Base-by-base conservation (phyloP, 2,888 invertebrate species). In the Allygus modestus region DNA sequence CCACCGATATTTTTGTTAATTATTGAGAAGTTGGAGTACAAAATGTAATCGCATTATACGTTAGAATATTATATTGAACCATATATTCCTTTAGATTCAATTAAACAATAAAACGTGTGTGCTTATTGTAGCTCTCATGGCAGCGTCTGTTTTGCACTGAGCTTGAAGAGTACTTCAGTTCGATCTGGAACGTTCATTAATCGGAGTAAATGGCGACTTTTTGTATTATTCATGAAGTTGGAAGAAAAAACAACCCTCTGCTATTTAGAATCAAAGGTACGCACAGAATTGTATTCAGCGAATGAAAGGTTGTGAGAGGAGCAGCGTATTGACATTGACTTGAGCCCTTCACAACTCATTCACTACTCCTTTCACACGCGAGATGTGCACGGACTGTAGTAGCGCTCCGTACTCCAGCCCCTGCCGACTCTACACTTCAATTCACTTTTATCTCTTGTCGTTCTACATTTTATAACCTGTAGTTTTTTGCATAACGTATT, bases 251-350 rank as follows among this genome's bases (percentile, higher is more conserved):
- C 58, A 58, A 58, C 58, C 58, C 58, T 58, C 51, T 46, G 46
- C 46, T 23, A 23, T 58, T 58, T 23, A 58, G 58, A 58, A 23
- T 23, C n/a, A 51, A 51, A 51, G 23, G 23, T 23, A 58, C 58
- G 58, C 58, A 51, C n/a, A n/a, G 15, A 51, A 51, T 5, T 51
- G 51, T 51, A 58, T 58, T 58, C 23, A 58, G 23, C 7, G 23
- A 58, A 58, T 58, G 26, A 58, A 58, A 23, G 58, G 58, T 23
- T 12, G 58, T 11, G 26, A 23, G 58, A 58, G 58, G 58, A 20
- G n/a, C 51, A 15, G 58, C 58, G 51, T 51, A 51, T 51, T 51
- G 58, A 58, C 58, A 58, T 58, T 58, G 58, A n/a, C 51, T 51
- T 37, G 46, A 15, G 46, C 46, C 58, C 7, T 23, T 58, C 58